Base-by-base conservation (phyloP, 2,113 vertebrate species). In the Sturnus vulgaris region DNA sequence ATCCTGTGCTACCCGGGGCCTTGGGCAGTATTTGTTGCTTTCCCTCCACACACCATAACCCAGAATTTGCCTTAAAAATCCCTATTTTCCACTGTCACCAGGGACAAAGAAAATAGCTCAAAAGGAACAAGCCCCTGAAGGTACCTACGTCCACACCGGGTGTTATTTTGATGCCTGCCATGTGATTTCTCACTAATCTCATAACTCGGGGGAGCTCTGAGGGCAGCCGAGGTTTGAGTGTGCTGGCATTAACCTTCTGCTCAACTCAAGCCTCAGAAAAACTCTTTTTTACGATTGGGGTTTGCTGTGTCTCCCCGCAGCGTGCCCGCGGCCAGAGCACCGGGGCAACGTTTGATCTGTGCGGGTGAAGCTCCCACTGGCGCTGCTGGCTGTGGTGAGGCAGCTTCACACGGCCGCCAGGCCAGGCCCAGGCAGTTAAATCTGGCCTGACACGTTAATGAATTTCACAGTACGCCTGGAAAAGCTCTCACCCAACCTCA, bases 401-500 rank as follows among this genome's bases (percentile, higher is more conserved):
- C 75, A 12, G 56, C 88, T 96, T 92, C 91, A 82, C 72, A 88
- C 28, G 4, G 49, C 65, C 3, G 56, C 88, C 85, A 83, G 83
- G 91, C 94, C 95, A 95, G 96, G 80, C 96, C 78, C 47, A 20
- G 78, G 93, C 94, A 92, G 96, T 96, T 97, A 96, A 96, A 97
- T 90, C 90, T 68, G 69, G 86, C 75, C 92, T 85, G 93, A 97
- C 97, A 96, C 40, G 19, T 97, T 98, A 97, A 97, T 97, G 97
- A 97, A 97, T 97, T 98, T 97, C 96, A 96, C 96, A 97, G 97
- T 73, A 71, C 1, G 95, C 97, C 97, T 97, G 97, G 96, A 97
- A 97, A 97, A 97, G 95, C 96, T 97, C 96, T 97, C 96, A 94
- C 96, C 96, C 81, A 86, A 56, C 93, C 78, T 93, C 82, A 73